phyloP scores from a whole-genome alignment of 2,888 invertebrate genomes.

The Nomada ferruginata region DNA sequence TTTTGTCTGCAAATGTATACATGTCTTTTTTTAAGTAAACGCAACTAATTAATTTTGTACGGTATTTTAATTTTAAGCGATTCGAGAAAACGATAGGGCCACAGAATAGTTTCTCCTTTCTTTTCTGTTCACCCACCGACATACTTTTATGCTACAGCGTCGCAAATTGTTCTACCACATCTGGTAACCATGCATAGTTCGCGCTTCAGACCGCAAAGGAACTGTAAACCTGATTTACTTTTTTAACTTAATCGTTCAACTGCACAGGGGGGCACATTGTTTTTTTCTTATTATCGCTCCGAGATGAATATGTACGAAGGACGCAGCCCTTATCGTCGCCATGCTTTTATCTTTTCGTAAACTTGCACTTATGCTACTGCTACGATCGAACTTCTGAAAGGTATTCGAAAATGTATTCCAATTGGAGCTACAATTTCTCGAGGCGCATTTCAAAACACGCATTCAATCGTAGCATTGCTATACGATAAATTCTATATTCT shows the following conservation, averaged over 20 bases:
- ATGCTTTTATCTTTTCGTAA: too few relatives aligned
- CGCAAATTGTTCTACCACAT: constrained; percentile 3
- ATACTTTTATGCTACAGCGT: background rate
- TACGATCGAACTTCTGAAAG: too few relatives aligned
- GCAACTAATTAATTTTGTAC: constrained; percentile 4
- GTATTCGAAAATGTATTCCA: too few relatives aligned
- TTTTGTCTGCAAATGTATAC: constrained; percentile 45
- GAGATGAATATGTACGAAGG: too few relatives aligned
- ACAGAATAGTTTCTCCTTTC: background rate
- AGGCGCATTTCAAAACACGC: background rate
- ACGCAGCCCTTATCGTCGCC: too few relatives aligned
- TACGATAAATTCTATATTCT: background rate
- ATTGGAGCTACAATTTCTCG: too few relatives aligned
- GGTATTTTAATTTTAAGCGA: background rate
- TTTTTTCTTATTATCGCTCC: background rate
- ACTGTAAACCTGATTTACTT: constrained; percentile 46
- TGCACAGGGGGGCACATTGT: too few relatives aligned
- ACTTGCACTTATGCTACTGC: too few relatives aligned
- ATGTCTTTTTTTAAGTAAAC: constrained; percentile 39
- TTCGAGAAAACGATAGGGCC: constrained; percentile 27
- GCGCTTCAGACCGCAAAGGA: constrained; percentile 48
- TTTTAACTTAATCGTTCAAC: constrained; percentile 31
- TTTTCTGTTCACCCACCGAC: too few relatives aligned
- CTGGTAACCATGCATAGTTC: constrained; percentile 1
- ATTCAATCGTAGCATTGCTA: background rate